Evolutionary conservation across 2,888 invertebrate genomes (phyloP), one percentile per base, ranked within the genome.

Genomic region (Philhelius pedissequus): DNA sequence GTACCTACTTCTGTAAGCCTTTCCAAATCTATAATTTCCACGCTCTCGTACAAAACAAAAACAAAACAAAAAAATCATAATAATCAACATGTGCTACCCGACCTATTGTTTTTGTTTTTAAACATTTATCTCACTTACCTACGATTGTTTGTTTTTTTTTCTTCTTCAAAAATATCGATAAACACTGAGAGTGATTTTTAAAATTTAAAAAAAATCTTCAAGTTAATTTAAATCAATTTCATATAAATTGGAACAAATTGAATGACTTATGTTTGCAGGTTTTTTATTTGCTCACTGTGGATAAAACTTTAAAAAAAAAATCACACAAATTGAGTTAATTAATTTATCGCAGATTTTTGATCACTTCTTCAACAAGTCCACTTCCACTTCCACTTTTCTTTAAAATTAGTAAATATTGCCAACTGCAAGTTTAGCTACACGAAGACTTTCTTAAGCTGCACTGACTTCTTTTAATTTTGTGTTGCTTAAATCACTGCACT

Each of bases 151-250:
- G 4, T 6, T 9, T 30, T 22, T n/a, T 48, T 18, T 62, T 43
- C 15, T 48, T 18, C 18, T 71, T 25, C n/a, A 18, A 68, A 50
- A 20, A 27, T 35, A 66, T 77, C 35, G 66, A 52, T 60, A 45
- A 70, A 66, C 62, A 52, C 69, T 54, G 45, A 62, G 30, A 30
- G 62, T 25, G 35, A 52, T 9, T 62, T 43, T 20, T 52, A 56
- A 48, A 27, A 68, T 40, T n/a, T n/a, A n/a, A n/a, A 25, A 66
- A 38, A 73, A 73, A 74, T 74, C 18, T 69, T 74, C 40, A 74
- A 74, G 56, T 64, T 79, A 83, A 83, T 83, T 83, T 79, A 83
- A 83, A 74, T 79, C 83, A 83, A 83, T 83, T 83, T 64, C 54
- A 74, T 58, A 58, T 74, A 73, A 83, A 83, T 83, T 83, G 79